Evolutionary conservation across 2,797 vertebrate genomes (phyloP).

Genomic region (Epinephelus malabaricus): DNA sequence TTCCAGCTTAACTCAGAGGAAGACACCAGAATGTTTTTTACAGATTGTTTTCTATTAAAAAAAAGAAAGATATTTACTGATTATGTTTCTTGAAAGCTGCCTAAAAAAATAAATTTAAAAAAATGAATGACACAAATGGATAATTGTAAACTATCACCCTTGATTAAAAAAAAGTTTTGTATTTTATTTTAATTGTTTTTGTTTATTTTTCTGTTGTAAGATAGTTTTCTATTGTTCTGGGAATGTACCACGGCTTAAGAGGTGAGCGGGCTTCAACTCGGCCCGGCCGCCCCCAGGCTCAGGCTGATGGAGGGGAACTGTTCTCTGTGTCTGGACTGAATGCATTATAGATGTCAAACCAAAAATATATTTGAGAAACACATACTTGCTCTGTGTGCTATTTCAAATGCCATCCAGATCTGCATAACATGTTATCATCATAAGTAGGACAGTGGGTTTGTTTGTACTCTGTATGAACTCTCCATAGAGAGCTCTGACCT

Average conservation of each 20-base stretch:
- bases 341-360: slow-evolving; percentile 85
- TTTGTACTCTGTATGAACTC: no score
- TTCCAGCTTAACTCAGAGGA: slow-evolving; percentile 73
- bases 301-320: slow-evolving; percentile 58
- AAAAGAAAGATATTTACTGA: slow-evolving; percentile 77
- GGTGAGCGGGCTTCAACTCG: slow-evolving; percentile 43
- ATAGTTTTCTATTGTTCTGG: slow-evolving; percentile 78
- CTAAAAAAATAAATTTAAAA: slow-evolving; percentile 57
- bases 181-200: slow-evolving; percentile 49
- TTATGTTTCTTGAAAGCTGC: slow-evolving; percentile 80
- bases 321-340: slow-evolving; percentile 78
- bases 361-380: slow-evolving; percentile 86
- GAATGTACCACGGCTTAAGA: slow-evolving; percentile 69
- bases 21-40: slow-evolving; percentile 86
- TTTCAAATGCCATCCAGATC: slow-evolving; percentile 28
- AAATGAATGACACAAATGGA: slow-evolving; percentile 54
- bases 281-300: slow-evolving; percentile 26
- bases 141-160: slow-evolving; percentile 68
- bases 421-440: background rate
- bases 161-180: slow-evolving; percentile 64
- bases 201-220: slow-evolving; percentile 65
- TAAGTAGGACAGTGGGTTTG: no score
- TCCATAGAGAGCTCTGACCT: no score
- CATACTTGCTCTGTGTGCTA: slow-evolving; percentile 54
- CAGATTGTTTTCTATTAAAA: slow-evolving; percentile 84